phyloP scores from a whole-genome alignment of 1,140 invertebrate species.

The Bombus soroeensis region DNA sequence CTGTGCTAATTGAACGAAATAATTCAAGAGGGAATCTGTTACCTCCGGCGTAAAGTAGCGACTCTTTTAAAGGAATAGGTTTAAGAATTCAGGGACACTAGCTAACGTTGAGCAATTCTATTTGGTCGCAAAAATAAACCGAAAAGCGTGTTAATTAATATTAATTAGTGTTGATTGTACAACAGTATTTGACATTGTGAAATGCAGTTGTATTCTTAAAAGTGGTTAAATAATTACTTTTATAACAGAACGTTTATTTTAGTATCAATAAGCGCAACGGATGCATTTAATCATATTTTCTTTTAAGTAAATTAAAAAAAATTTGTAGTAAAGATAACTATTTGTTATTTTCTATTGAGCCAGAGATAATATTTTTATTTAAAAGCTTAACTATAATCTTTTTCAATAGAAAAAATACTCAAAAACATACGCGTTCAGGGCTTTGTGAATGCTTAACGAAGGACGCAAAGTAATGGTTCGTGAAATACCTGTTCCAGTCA shows the following conservation, averaged over 20 bases:
- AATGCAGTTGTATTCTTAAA: too few relatives aligned
- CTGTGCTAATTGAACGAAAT: conserved; percentile 7
- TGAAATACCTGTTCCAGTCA: background rate
- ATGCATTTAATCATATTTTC: too few relatives aligned
- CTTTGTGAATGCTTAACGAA: background rate
- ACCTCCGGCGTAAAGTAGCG: background rate
- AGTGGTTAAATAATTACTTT: too few relatives aligned
- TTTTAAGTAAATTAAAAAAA: too few relatives aligned
- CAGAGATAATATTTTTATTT: too few relatives aligned
- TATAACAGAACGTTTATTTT: too few relatives aligned
- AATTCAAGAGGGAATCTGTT: background rate
- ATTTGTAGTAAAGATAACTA: too few relatives aligned
- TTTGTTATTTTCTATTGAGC: too few relatives aligned
- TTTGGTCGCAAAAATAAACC: background rate
- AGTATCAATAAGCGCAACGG: too few relatives aligned
- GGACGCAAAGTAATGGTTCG: background rate
- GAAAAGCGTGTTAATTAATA: too few relatives aligned
- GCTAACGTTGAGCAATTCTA: background rate
- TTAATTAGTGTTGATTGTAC: too few relatives aligned
- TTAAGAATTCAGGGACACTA: background rate
- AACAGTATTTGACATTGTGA: too few relatives aligned
- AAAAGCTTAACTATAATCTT: background rate
- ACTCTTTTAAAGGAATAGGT: background rate
- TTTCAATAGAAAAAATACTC: background rate
- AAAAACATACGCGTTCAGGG: background rate